Evolutionary conservation across 1,140 invertebrate genomes (phyloP).

Genomic region (Stegodyphus dumicola): DNA sequence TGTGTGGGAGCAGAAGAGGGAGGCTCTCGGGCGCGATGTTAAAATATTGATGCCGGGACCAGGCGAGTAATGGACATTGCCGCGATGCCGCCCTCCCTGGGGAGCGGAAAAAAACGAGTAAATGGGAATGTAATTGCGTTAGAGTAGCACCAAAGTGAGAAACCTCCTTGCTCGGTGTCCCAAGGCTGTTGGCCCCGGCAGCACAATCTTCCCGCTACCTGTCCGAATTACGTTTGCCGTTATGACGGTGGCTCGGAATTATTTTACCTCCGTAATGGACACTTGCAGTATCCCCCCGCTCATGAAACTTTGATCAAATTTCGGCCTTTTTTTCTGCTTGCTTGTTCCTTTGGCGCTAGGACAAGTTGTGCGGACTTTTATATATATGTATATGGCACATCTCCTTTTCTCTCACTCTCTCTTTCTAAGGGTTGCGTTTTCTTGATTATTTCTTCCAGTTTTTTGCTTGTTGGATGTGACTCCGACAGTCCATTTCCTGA

Average conservation of each 20-base stretch:
- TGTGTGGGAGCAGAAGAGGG: not conserved
- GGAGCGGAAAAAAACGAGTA: conserved; percentile 47
- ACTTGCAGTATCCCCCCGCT: conserved; percentile 18
- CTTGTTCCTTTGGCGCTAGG: not conserved
- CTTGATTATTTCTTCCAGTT: not conserved
- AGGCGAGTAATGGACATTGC: conserved; percentile 57
- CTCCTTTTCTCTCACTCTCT: not conserved
- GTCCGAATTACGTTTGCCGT: conserved; percentile 58
- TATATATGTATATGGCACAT: not conserved
- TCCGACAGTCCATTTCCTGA: too few relatives aligned
- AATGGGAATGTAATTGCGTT: conserved; percentile 61
- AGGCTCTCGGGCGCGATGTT: not conserved
- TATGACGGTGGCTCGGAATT: conserved; percentile 59
- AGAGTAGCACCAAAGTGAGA: conserved; percentile 53
- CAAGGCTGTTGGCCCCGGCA: conserved; percentile 35
- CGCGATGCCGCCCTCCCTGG: conserved; percentile 15
- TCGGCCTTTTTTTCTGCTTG: conserved; percentile 21
- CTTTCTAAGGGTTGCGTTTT: not conserved
- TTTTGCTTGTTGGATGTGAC: not conserved
- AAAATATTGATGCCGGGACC: conserved; percentile 59
- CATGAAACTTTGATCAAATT: conserved; percentile 59
- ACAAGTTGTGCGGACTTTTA: not conserved
- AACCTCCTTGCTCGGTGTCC: conserved; percentile 23
- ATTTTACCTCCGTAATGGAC: conserved; percentile 61
- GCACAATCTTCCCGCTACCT: conserved; percentile 52